Conservation (phyloP, 1,140 invertebrate genomes). For the Anastatus disparis region DNA sequence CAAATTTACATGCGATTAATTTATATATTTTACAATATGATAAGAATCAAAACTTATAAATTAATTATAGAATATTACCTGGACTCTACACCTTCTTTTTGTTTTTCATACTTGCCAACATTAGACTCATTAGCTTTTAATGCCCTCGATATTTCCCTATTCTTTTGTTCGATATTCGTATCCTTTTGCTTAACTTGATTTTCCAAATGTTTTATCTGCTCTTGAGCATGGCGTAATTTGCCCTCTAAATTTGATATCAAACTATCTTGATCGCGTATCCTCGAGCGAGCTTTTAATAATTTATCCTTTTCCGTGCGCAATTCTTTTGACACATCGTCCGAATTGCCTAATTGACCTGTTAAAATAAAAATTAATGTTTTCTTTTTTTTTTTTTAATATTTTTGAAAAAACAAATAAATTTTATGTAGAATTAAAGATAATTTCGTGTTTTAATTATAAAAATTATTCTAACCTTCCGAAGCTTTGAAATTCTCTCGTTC, state of each 20-base stretch:
- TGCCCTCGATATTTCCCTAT: constrained; percentile 51
- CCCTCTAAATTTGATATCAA: background rate
- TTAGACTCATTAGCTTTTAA: constrained; percentile 48
- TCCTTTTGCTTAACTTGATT: constrained; percentile 44
- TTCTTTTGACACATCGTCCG: background rate
- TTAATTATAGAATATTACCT: too few species aligned
- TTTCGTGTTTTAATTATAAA: too few species aligned
- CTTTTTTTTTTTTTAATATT: constrained; percentile 9
- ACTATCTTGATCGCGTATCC: background rate
- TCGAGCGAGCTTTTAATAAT: background rate
- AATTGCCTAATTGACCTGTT: background rate
- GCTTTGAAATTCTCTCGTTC: background rate
- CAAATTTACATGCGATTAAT: too few species aligned
- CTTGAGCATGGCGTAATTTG: background rate
- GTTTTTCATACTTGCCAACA: constrained; percentile 51
- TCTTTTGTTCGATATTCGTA: constrained; percentile 37
- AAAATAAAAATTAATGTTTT: too few species aligned
- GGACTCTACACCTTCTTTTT: constrained; percentile 49
- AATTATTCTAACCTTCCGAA: too few species aligned
- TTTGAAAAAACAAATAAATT: too few species aligned
- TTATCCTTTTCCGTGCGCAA: background rate
- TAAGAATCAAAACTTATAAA: too few species aligned
- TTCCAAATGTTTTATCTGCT: constrained; percentile 41
- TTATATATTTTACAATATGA: too few species aligned
- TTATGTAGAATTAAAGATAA: too few species aligned